Evolutionary conservation across 64 coral and sea anemone species (phyloP).

Genomic region (Orbicella faveolata): DNA sequence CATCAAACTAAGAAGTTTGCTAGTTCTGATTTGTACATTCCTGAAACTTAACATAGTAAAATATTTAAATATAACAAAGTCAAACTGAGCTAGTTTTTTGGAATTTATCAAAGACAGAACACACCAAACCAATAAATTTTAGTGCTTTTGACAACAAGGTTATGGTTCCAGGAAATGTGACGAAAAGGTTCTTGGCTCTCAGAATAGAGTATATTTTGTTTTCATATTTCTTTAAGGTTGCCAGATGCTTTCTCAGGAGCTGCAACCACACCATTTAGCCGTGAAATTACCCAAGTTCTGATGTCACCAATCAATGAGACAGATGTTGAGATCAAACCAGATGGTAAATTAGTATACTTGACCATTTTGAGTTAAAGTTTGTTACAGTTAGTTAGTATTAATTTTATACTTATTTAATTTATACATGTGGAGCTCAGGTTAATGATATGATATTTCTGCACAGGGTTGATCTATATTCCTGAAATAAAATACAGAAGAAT

Average conservation of each 20-base stretch:
- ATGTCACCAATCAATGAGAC: slow-evolving; percentile 88
- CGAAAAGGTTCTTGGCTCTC: not conserved
- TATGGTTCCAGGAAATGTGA: no score
- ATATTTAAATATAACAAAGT: no score
- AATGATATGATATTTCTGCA: not conserved
- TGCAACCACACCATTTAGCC: slow-evolving; percentile 60
- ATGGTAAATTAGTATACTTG: slow-evolving; percentile 56
- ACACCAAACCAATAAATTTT: no score
- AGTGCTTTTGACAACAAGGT: not conserved
- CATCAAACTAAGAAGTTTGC: no score
- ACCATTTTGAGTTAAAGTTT: not conserved
- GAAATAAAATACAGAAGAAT: slow-evolving; percentile 98
- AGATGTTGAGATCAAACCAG: slow-evolving; percentile 95
- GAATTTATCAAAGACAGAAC: no score
- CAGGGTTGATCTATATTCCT: slow-evolving; percentile 93
- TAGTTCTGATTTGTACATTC: no score
- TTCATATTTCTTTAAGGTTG: slow-evolving; percentile 38
- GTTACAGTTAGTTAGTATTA: not conserved
- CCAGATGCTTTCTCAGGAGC: slow-evolving; percentile 78
- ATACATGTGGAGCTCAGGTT: no score
- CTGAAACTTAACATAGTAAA: no score
- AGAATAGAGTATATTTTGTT: not conserved
- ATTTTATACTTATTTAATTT: no score
- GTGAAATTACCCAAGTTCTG: slow-evolving; percentile 55
- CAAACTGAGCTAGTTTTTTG: no score